Percentiles rank a stretch among this genome's conserved stretches.
Conservation (phyloP, 2,888 invertebrate species). For the Drosophila bunnanda region DNA sequence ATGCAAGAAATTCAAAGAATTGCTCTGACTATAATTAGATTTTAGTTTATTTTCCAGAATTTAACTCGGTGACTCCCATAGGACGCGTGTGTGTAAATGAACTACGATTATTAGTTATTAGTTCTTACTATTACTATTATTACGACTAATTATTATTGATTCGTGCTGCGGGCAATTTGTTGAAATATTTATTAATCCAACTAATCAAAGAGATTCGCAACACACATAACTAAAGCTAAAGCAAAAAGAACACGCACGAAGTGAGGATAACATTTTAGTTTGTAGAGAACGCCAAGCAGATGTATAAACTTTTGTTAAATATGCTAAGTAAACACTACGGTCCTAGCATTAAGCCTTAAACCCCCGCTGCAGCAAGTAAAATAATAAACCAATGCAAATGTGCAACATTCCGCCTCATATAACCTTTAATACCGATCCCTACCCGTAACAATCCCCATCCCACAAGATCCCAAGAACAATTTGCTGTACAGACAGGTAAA, state of each 20-base stretch:
- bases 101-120: constrained; percentile 51
- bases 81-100: constrained; percentile 60
- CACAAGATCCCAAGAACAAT: constrained; percentile 2
- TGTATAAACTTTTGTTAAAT: constrained; percentile 76
- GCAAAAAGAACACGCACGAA: constrained; percentile 11
- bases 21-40: constrained; percentile 67
- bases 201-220: constrained; percentile 43
- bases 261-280: constrained; percentile 59
- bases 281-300: constrained; percentile 64
- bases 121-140: constrained; percentile 53
- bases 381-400: constrained; percentile 45
- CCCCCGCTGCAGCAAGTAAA: constrained; percentile 35
- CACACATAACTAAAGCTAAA: constrained; percentile 35
- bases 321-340: constrained; percentile 59
- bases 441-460: constrained; percentile 10
- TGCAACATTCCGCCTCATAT: constrained; percentile 70
- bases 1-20: constrained; percentile 69
- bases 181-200: constrained; percentile 73
- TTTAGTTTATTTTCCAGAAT: constrained; percentile 61
- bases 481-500: constrained; percentile 65
- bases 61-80: constrained; percentile 52
- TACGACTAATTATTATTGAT: constrained; percentile 57
- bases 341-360: constrained; percentile 37
- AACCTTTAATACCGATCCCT: constrained; percentile 7
- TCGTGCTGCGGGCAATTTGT: constrained; percentile 70